A percentile compares a stretch with the other conserved stretches of the same genome.
Evolutionary conservation across 1,140 invertebrate genomes (phyloP).

Genomic region (Chrysopa pallens): DNA sequence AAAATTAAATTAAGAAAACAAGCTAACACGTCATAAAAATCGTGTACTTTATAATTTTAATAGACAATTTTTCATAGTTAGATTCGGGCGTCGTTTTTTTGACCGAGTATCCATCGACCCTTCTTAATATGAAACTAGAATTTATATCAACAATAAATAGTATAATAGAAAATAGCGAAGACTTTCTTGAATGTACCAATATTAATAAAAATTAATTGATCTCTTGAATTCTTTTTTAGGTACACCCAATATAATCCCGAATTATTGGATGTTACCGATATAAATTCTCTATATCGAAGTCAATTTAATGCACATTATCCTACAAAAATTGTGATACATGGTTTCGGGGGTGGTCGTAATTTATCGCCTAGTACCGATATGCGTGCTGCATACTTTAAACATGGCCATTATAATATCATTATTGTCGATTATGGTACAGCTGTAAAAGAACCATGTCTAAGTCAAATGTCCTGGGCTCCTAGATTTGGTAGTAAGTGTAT

Average conservation of each 20-base stretch:
- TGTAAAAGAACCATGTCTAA: constrained; percentile 65
- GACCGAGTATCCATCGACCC: too few species aligned
- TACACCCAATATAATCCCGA: constrained; percentile 54
- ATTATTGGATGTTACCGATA: constrained; percentile 45
- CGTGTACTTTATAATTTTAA: too few species aligned
- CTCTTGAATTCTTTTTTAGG: constrained; percentile 25
- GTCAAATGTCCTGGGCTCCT: constrained; percentile 68
- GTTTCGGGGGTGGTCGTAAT: constrained; percentile 61
- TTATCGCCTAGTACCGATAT: constrained; percentile 65
- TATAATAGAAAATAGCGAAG: too few species aligned
- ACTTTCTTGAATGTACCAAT: too few species aligned
- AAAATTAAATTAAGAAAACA: too few species aligned
- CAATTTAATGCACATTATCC: constrained; percentile 53
- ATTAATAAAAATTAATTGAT: not conserved
- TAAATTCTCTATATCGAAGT: constrained; percentile 45
- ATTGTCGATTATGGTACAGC: constrained; percentile 68
- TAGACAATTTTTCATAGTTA: too few species aligned
- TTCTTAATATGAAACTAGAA: too few species aligned
- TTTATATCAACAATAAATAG: too few species aligned
- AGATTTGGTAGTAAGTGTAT: constrained; percentile 62
- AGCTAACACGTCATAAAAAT: too few species aligned
- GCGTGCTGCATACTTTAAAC: constrained; percentile 57
- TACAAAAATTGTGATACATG: constrained; percentile 67
- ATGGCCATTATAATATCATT: constrained; percentile 68
- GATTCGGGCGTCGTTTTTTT: too few species aligned